Conservation (phyloP, 2,113 vertebrate species). For the Nyctereutes procyonoides region DNA sequence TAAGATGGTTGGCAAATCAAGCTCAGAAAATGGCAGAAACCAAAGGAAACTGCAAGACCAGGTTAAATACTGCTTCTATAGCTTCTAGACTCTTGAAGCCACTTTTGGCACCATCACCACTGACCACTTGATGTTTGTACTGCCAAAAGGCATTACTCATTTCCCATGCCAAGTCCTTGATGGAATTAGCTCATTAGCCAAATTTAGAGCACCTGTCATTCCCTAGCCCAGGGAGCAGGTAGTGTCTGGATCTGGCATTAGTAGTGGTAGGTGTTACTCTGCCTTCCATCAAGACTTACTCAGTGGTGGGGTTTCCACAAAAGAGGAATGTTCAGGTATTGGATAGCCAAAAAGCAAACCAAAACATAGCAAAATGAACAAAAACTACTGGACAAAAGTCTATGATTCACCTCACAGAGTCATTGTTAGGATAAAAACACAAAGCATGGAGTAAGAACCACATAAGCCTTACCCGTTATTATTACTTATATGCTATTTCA, state of each 20-base stretch:
- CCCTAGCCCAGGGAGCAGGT: not conserved
- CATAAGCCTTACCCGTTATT: not conserved
- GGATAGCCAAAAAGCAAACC: not conserved
- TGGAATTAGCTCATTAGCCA: not conserved
- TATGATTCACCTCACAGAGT: not conserved
- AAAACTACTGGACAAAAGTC: not conserved
- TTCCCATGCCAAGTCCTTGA: not conserved
- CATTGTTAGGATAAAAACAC: not conserved
- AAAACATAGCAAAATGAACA: constrained; percentile 7
- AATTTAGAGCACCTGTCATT: not conserved
- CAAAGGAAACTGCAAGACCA: not conserved
- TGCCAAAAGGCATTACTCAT: not conserved
- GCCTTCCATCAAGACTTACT: not conserved
- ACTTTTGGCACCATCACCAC: not conserved
- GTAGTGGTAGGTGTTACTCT: not conserved
- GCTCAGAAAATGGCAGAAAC: not conserved
- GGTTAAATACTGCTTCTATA: not conserved
- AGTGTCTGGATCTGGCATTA: not conserved
- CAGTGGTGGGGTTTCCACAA: not conserved
- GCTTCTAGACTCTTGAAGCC: not conserved
- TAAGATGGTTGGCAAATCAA: not conserved
- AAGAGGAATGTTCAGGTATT: not conserved
- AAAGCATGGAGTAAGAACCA: not conserved
- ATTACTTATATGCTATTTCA: not conserved
- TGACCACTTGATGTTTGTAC: not conserved